phyloP scores from a whole-genome alignment of 2,113 vertebrate genomes.

The Rhineura floridana region DNA sequence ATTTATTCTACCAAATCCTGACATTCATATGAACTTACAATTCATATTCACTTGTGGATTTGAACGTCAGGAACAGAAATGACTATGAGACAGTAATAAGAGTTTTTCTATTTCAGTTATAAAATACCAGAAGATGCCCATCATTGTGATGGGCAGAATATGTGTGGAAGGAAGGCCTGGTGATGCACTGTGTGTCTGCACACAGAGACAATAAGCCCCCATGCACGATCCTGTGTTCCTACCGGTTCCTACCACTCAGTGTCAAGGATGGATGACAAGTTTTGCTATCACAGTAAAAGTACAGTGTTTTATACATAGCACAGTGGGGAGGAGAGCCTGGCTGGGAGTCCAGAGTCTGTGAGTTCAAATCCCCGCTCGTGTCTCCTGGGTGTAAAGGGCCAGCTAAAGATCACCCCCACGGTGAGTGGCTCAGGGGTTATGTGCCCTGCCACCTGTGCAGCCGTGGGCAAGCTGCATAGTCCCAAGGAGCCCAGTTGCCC shows the following conservation, averaged over 20 bases:
- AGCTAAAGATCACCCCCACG: too few relatives aligned
- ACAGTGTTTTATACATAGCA: too few relatives aligned
- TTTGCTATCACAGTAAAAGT: neutral
- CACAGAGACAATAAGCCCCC: neutral
- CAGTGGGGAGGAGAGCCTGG: too few relatives aligned
- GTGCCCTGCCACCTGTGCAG: too few relatives aligned
- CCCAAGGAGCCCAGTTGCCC: too few relatives aligned
- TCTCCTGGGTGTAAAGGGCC: too few relatives aligned
- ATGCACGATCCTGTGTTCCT: too few relatives aligned
- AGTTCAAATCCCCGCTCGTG: too few relatives aligned
- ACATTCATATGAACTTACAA: slow-evolving; percentile 12
- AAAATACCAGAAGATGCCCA: neutral
- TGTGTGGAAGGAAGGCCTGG: neutral
- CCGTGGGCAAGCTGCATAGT: too few relatives aligned
- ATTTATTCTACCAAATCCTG: slow-evolving; percentile 11
- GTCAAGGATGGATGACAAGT: neutral
- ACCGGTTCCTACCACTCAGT: neutral
- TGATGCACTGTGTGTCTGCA: neutral
- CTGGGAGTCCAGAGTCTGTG: too few relatives aligned
- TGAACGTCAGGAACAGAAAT: slow-evolving; percentile 31
- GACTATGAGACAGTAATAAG: neutral
- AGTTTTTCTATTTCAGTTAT: slow-evolving; percentile 38
- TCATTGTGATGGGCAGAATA: neutral
- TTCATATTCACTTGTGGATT: slow-evolving; percentile 38
- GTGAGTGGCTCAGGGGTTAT: too few relatives aligned